Base-by-base conservation (phyloP, 2,797 vertebrate species). In the Sylvia borin region DNA sequence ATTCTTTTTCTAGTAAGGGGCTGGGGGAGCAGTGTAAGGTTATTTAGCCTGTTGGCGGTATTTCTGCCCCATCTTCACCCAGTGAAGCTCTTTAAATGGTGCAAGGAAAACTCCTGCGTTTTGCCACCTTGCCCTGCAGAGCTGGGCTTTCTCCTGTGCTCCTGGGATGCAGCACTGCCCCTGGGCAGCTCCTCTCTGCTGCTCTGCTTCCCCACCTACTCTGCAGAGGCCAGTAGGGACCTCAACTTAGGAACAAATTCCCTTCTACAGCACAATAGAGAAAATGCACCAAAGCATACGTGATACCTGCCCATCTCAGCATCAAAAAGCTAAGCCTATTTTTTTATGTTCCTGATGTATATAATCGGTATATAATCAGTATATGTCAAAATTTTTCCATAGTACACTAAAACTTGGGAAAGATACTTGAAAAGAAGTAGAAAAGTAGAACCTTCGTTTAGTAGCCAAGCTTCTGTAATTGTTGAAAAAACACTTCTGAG, bases 141-240 rank as follows among this genome's bases (percentile, higher is more conserved):
- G 18, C 0, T 67, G 42, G 32, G 18, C 29, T 78, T 86, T 85
- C 38, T 72, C 10, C 38, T 47, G 16, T 27, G 38, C 50, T 71
- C 27, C 27, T 16, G 9, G 43, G 40, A 53, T 25, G 31, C 60
- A 75, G 71, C 22, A 1, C 11, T 38, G 19, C 16, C n/a, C 25
- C 2, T 0, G 0, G 18, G 25, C n/a, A 76, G 24, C 31, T 78
- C 10, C 1, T 19, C 22, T 64, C 36, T 55, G n/a, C 64, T 5
- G 1, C 62, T 54, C 31, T 1, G 1, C 48, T 62, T 58, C 38
- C 9, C n/a, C 9, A 21, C 8, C 10, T 14, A 0, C 68, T 61
- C 29, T 4, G 26, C 12, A 27, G 55, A 17, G 29, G 13, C 31
- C 60, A 16, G 3, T 1, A 31, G 45, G 48, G 29, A 54, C 40